These are phyloP conservation scores for Schrankia costaestrigalis DNA, from an alignment of 2,888 invertebrate genomes.

Conservation along the genomic window DNA sequence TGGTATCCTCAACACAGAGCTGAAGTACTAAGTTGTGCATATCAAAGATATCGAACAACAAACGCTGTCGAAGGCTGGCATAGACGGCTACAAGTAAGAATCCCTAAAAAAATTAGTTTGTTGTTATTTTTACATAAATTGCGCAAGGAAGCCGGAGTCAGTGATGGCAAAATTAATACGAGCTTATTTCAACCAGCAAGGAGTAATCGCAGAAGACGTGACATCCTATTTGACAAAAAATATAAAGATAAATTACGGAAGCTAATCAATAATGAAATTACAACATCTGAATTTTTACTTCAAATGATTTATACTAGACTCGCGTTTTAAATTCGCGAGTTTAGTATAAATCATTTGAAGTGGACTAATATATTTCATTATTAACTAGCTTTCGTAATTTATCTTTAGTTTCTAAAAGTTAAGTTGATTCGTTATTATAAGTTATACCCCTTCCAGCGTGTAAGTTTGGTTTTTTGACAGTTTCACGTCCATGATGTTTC, in stretches of 20 bases:
- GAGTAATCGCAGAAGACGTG: slow-evolving; percentile 1
- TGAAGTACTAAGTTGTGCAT: neutral
- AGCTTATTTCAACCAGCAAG: slow-evolving; percentile 1
- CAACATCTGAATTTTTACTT: slow-evolving; percentile 3
- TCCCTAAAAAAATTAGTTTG: neutral
- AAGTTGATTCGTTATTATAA: too few species aligned
- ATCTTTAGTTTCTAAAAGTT: too few species aligned
- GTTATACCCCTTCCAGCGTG: too few species aligned
- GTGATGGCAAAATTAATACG: neutral
- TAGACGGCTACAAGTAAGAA: neutral
- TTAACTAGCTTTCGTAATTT: too few species aligned
- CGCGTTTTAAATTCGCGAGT: slow-evolving; percentile 1
- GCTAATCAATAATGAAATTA: slow-evolving; percentile 2
- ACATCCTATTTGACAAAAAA: neutral
- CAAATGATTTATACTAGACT: slow-evolving; percentile 4
- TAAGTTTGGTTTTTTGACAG: too few species aligned
- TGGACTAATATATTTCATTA: too few species aligned
- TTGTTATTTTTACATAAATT: neutral
- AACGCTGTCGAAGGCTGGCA: neutral
- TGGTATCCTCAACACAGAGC: slow-evolving; percentile 1
- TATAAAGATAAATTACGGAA: neutral
- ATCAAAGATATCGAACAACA: neutral
- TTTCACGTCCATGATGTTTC: too few species aligned
- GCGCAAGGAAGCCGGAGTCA: neutral
- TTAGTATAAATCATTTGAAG: too few species aligned